Conservation (phyloP, 2,888 invertebrate genomes). For the Campopleginae sp. region DNA sequence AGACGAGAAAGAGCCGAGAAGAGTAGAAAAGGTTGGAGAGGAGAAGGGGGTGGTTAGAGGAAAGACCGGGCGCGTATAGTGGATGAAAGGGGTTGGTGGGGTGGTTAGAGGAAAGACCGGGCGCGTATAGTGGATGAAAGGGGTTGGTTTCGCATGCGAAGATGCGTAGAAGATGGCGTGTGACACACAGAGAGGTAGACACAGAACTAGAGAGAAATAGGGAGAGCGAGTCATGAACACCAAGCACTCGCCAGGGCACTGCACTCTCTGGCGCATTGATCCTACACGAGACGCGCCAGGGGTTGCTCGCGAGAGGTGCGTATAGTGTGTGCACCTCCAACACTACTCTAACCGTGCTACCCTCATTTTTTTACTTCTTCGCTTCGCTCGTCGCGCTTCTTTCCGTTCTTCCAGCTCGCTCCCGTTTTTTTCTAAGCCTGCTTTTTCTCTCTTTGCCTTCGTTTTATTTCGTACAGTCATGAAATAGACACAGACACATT, state of each 20-base stretch:
- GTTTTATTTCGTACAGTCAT: conserved; percentile 30
- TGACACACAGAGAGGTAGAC: conserved; percentile 46
- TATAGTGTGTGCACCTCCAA: conserved; percentile 74
- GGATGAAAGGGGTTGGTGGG: conserved; percentile 72
- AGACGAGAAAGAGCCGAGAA: conserved; percentile 54
- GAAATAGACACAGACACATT: neutral
- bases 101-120: conserved; percentile 74
- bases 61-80: conserved; percentile 72
- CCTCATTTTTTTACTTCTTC: conserved; percentile 72
- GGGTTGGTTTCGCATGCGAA: conserved; percentile 77
- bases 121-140: conserved; percentile 68
- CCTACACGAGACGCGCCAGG: conserved; percentile 71
- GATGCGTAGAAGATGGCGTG: conserved; percentile 78
- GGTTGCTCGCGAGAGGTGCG: conserved; percentile 73
- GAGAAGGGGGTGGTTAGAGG: conserved; percentile 72
- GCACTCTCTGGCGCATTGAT: conserved; percentile 83
- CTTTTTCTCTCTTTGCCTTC: neutral
- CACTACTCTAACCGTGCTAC: conserved; percentile 68
- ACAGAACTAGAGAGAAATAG: conserved; percentile 40
- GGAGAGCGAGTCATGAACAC: conserved; percentile 56
- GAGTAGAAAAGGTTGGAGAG: conserved; percentile 64
- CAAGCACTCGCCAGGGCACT: conserved; percentile 82
- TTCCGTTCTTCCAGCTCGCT: conserved; percentile 19
- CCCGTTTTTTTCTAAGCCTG: conserved; percentile 3
- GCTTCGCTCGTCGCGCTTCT: conserved; percentile 55